Conservation (phyloP, 1,140 invertebrate species). For the Propsilocerus akamusi region DNA sequence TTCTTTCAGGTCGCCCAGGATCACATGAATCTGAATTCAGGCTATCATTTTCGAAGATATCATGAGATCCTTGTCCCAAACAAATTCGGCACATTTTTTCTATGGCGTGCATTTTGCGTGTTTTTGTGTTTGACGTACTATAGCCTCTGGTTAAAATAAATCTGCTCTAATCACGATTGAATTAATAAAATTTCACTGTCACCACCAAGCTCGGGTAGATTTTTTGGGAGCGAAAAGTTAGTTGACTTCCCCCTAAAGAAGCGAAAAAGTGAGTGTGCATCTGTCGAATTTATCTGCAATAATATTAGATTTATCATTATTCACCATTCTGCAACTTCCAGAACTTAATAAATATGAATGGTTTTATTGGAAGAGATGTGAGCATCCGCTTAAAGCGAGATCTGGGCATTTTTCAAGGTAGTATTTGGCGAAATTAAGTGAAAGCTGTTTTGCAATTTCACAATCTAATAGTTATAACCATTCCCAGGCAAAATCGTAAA, state of each 20-base stretch:
- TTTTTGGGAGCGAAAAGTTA: too few species aligned
- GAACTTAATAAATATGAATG: neutral
- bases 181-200: too few species aligned
- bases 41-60: slow-evolving; percentile 4
- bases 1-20: neutral
- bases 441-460: neutral
- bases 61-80: neutral
- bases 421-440: neutral
- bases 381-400: neutral
- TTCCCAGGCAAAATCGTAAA: slow-evolving; percentile 58
- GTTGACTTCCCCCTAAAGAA: too few species aligned
- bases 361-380: neutral
- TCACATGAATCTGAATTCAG: neutral
- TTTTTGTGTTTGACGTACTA: too few species aligned
- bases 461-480: neutral
- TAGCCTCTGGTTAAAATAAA: too few species aligned
- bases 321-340: too few species aligned
- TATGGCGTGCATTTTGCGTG: neutral
- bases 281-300: too few species aligned
- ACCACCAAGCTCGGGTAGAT: too few species aligned
- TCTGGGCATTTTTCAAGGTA: neutral
- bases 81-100: slow-evolving; percentile 5
- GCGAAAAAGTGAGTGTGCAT: too few species aligned
- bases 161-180: too few species aligned
- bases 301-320: too few species aligned